Evolutionary conservation across 2,888 invertebrate genomes (phyloP).

Genomic region (Labia minor): DNA sequence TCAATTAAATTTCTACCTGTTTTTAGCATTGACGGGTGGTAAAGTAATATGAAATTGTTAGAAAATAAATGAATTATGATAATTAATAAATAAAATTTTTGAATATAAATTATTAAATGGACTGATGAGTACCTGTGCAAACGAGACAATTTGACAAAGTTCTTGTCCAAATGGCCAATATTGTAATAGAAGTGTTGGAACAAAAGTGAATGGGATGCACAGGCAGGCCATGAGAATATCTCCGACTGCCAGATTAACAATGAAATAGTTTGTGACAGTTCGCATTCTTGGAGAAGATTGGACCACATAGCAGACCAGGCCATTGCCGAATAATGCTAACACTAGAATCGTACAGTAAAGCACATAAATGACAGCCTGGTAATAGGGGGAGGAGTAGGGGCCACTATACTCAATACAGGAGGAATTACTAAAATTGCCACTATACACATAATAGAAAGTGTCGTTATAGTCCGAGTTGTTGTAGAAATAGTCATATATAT

Average conservation of each 20-base stretch:
- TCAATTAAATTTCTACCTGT: no score
- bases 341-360: slow-evolving; percentile 63
- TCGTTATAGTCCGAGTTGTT: no score
- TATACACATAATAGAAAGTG: no score
- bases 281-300: slow-evolving; percentile 73
- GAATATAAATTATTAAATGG: no score
- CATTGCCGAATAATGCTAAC: slow-evolving; percentile 54
- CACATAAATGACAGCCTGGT: slow-evolving; percentile 53
- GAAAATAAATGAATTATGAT: no score
- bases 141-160: slow-evolving; percentile 74
- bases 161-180: slow-evolving; percentile 81
- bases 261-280: slow-evolving; percentile 86
- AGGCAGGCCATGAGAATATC: slow-evolving; percentile 83
- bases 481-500: no score
- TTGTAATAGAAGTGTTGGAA: slow-evolving; percentile 63
- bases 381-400: slow-evolving; percentile 33
- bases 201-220: slow-evolving; percentile 83
- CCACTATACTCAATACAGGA: neutral
- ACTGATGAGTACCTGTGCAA: slow-evolving; percentile 58
- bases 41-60: no score
- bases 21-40: no score
- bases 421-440: no score
- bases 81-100: no score
- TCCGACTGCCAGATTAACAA: slow-evolving; percentile 77
- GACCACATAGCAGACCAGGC: slow-evolving; percentile 73